Evolutionary conservation across 2,888 invertebrate genomes (phyloP).

Genomic region (Iphiclides podalirius): DNA sequence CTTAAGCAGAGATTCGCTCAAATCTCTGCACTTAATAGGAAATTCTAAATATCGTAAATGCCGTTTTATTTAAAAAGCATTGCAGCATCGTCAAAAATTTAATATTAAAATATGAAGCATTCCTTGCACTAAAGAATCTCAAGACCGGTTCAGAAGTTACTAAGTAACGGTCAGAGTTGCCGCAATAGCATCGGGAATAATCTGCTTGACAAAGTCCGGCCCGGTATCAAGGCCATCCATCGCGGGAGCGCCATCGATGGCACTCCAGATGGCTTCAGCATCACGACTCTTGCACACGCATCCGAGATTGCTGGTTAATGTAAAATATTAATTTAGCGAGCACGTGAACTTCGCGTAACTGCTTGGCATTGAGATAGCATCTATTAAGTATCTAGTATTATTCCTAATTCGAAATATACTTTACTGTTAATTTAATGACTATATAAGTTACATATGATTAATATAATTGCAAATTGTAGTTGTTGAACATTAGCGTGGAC

Average conservation of each 20-base stretch:
- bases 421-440: slow-evolving; percentile 3
- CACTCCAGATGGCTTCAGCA: slow-evolving; percentile 25
- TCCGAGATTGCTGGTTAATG: slow-evolving; percentile 49
- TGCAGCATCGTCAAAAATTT: too few species aligned
- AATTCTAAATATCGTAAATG: too few species aligned
- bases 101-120: too few species aligned
- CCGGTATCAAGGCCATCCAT: slow-evolving; percentile 12
- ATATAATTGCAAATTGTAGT: too few species aligned
- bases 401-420: not conserved
- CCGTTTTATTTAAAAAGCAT: too few species aligned
- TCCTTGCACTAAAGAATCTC: too few species aligned
- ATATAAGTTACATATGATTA: too few species aligned
- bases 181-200: slow-evolving; percentile 8
- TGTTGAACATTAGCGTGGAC: too few species aligned
- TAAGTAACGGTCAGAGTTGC: slow-evolving; percentile 3
- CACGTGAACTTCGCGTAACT: slow-evolving; percentile 9
- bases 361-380: too few species aligned
- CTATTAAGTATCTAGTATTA: not conserved
- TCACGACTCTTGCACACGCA: slow-evolving; percentile 50
- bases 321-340: slow-evolving; percentile 49
- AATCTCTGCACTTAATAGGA: too few species aligned
- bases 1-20: too few species aligned
- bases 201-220: slow-evolving; percentile 21
- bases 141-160: too few species aligned
- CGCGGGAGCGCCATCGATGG: slow-evolving; percentile 14